A percentile compares a stretch with the other conserved stretches of the same genome.
phyloP scores from a whole-genome alignment of 2,113 vertebrate species.

The Apteryx owenii region DNA sequence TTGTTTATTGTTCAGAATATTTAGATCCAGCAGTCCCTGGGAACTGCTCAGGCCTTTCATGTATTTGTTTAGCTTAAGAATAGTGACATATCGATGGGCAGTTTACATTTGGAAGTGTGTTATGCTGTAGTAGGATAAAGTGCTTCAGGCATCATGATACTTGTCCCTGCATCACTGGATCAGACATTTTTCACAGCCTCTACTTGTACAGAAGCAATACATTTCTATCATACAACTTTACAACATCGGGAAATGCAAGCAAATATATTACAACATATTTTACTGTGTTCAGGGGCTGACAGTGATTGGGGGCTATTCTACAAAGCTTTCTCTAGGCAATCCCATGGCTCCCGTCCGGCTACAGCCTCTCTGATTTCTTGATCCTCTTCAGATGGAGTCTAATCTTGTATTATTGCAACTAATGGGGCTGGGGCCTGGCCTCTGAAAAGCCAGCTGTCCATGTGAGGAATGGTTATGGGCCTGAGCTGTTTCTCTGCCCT shows the following conservation, averaged over 20 bases:
- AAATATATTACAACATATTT: background rate
- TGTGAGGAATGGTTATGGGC: background rate
- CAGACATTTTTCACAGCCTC: background rate
- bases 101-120: background rate
- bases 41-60: background rate
- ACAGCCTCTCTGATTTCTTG: background rate
- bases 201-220: background rate
- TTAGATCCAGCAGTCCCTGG: background rate
- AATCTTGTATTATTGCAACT: background rate
- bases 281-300: background rate
- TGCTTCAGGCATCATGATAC: background rate
- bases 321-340: background rate
- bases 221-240: background rate
- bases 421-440: background rate
- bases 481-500: background rate
- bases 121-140: background rate
- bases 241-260: background rate
- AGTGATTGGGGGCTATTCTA: background rate
- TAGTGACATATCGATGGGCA: background rate
- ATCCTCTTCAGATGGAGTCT: background rate
- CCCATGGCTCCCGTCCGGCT: background rate
- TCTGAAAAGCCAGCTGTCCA: background rate
- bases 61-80: background rate
- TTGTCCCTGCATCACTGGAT: background rate
- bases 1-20: background rate